Evolutionary conservation across 2,888 invertebrate genomes (phyloP).

Genomic region (Thysanoteuthis rhombus): DNA sequence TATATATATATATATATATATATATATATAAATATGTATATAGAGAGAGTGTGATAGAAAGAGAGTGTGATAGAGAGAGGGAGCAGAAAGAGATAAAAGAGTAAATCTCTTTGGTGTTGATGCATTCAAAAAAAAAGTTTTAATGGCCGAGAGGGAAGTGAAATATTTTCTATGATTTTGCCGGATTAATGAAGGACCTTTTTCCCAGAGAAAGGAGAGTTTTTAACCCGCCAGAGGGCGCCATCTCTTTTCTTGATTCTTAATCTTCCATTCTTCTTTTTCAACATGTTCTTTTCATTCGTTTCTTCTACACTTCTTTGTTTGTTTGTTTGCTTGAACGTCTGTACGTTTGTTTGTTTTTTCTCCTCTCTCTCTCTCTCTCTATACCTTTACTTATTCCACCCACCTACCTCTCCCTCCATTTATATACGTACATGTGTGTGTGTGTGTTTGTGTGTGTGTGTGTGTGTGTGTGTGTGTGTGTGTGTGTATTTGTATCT

Average conservation of each 20-base stretch:
- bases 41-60: too few species aligned
- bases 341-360: neutral
- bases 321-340: neutral
- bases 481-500: neutral
- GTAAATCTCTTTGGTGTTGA: neutral
- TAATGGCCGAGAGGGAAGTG: neutral
- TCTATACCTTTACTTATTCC: too few species aligned
- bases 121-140: neutral
- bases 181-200: neutral
- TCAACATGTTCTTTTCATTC: neutral
- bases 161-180: slow-evolving; percentile 12
- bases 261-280: neutral
- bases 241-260: neutral
- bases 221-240: neutral
- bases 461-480: neutral
- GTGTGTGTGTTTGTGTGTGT: neutral
- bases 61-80: too few species aligned
- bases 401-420: too few species aligned
- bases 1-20: too few species aligned
- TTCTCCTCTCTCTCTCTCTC: neutral
- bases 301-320: neutral
- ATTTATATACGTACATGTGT: neutral
- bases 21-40: too few species aligned
- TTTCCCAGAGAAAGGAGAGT: neutral
- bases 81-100: neutral